These are phyloP conservation scores for Patella depressa DNA, from an alignment of 2,888 invertebrate species.

Conservation along the genomic window DNA sequence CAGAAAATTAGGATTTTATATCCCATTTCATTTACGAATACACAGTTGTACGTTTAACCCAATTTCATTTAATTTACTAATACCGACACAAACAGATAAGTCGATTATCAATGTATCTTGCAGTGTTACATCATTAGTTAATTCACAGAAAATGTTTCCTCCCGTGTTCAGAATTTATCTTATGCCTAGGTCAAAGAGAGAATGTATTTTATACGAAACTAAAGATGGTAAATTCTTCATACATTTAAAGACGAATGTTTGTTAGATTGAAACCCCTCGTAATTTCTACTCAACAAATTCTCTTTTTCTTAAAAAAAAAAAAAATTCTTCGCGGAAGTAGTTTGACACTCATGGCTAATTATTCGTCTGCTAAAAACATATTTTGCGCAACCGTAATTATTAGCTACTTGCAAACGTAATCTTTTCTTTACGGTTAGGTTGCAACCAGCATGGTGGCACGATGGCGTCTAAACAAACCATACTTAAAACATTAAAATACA, in stretches of 20 bases:
- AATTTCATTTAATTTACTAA: too few species aligned
- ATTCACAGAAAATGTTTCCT: too few species aligned
- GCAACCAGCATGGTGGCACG: not conserved
- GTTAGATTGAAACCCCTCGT: too few species aligned
- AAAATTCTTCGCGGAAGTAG: not conserved
- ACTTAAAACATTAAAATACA: conserved; percentile 7
- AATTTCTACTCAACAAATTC: not conserved
- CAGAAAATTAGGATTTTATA: too few species aligned
- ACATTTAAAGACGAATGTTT: too few species aligned
- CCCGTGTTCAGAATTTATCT: too few species aligned
- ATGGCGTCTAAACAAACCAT: not conserved
- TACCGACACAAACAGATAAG: too few species aligned
- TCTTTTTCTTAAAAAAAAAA: not conserved
- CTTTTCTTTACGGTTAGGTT: conserved; percentile 13
- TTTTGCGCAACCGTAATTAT: conserved; percentile 8
- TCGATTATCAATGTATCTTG: too few species aligned
- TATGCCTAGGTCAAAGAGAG: not conserved
- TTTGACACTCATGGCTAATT: conserved; percentile 5
- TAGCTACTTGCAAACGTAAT: conserved; percentile 10
- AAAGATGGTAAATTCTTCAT: too few species aligned
- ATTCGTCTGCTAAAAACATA: conserved; percentile 6
- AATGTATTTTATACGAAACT: not conserved
- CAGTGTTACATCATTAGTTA: too few species aligned
- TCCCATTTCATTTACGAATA: too few species aligned
- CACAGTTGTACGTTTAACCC: too few species aligned